These are phyloP conservation scores for Scomber scombrus DNA, from an alignment of 2,113 vertebrate species.

Conservation along the genomic window DNA sequence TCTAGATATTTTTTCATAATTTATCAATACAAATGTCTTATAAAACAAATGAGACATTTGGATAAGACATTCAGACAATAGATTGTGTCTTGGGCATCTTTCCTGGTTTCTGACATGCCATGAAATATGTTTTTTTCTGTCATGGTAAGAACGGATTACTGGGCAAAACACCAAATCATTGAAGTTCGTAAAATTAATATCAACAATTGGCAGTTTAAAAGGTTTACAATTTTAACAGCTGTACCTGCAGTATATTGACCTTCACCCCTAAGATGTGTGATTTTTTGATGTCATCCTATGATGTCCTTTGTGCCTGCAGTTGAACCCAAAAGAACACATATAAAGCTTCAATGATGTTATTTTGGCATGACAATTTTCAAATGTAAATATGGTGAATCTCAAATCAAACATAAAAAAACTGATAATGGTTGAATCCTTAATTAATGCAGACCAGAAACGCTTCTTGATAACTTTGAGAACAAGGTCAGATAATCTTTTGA, in stretches of 20 bases:
- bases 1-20: neutral
- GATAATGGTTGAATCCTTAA: neutral
- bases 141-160: neutral
- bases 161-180: neutral
- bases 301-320: too few relatives aligned
- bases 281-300: too few relatives aligned
- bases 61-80: neutral
- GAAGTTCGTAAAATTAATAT: neutral
- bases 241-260: too few relatives aligned
- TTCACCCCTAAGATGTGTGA: too few relatives aligned
- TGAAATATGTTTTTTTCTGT: neutral
- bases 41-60: conserved; percentile 1
- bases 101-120: neutral
- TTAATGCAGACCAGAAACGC: neutral
- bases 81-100: neutral
- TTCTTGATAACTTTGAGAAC: conserved; percentile 20
- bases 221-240: too few relatives aligned
- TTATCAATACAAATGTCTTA: too few relatives aligned
- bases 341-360: neutral
- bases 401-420: conserved; percentile 1
- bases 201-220: neutral
- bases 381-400: neutral
- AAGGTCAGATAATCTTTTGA: conserved; percentile 45
- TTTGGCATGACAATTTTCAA: conserved; percentile 1
- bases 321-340: too few relatives aligned